These are phyloP conservation scores for Capromys pilorides DNA, from an alignment of 2,797 vertebrate species.

Conservation along the genomic window DNA sequence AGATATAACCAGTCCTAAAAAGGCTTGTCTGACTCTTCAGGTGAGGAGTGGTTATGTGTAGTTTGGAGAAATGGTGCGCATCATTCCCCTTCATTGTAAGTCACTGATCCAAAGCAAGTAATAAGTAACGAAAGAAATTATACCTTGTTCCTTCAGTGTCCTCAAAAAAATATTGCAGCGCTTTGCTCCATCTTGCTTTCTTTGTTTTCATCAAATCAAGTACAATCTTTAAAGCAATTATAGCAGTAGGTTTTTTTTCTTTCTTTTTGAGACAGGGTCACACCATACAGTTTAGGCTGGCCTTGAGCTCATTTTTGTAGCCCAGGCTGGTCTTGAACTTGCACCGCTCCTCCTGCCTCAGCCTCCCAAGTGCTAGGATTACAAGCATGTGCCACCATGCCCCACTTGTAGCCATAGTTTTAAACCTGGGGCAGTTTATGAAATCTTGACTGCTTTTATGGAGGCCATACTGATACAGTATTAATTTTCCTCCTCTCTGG, in stretches of 20 bases:
- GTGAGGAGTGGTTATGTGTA: background rate
- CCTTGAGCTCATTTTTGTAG: too few species aligned
- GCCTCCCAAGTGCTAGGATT: too few species aligned
- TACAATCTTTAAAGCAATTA: background rate
- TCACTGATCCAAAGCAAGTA: background rate
- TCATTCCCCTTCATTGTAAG: background rate
- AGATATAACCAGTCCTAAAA: background rate
- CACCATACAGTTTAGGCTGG: too few species aligned
- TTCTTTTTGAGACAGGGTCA: too few species aligned
- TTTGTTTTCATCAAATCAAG: background rate
- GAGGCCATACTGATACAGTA: background rate
- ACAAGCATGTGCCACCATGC: too few species aligned
- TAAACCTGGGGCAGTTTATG: background rate
- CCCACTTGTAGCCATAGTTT: too few species aligned
- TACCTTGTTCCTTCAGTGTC: background rate
- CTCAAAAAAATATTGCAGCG: background rate
- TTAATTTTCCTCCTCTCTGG: conserved; percentile 41
- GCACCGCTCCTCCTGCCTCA: too few species aligned
- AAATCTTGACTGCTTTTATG: background rate
- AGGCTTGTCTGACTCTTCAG: background rate
- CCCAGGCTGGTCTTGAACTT: too few species aligned
- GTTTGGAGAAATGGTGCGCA: background rate
- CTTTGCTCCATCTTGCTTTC: background rate
- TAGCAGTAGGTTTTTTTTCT: background rate
- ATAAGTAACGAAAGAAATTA: background rate